phyloP scores from a whole-genome alignment of 1,140 invertebrate genomes.

The Panonychus citri region DNA sequence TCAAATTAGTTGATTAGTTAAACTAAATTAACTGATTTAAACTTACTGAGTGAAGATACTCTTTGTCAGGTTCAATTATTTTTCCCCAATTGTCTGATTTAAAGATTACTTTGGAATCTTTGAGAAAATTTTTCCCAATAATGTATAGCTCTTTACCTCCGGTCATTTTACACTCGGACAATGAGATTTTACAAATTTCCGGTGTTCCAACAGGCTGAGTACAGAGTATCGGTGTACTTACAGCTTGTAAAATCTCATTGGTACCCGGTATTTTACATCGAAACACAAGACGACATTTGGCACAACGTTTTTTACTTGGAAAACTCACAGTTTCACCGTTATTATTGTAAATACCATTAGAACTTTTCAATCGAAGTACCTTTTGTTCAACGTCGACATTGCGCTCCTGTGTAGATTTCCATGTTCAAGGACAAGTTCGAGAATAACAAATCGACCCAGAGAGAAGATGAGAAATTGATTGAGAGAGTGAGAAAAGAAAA shows the following conservation, averaged over 20 bases:
- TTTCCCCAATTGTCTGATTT: constrained; percentile 17
- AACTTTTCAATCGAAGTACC: constrained; percentile 4
- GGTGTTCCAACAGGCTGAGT: constrained; percentile 79
- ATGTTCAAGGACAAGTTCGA: not conserved
- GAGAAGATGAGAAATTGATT: not conserved
- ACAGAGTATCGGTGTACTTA: constrained; percentile 77
- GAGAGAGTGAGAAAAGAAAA: not conserved
- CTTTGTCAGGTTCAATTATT: constrained; percentile 12
- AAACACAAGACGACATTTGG: constrained; percentile 80
- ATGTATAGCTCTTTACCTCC: constrained; percentile 72
- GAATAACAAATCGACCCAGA: not conserved
- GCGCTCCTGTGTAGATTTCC: constrained; percentile 32
- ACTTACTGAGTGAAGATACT: constrained; percentile 9
- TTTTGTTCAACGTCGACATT: constrained; percentile 89
- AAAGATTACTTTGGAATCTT: constrained; percentile 73
- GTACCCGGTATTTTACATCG: constrained; percentile 47
- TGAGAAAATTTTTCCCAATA: constrained; percentile 86
- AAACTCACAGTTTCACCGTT: not conserved
- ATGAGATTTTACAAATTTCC: constrained; percentile 79
- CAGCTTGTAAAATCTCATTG: constrained; percentile 62
- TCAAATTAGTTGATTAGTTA: no score
- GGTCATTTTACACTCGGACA: constrained; percentile 40
- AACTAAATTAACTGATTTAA: no score
- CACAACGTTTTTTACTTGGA: constrained; percentile 49
- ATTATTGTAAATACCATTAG: not conserved